A percentile compares a stretch with the other conserved stretches of the same genome.
Evolutionary conservation across 2,797 vertebrate species (phyloP).

Genomic region (Peromyscus attwateri): DNA sequence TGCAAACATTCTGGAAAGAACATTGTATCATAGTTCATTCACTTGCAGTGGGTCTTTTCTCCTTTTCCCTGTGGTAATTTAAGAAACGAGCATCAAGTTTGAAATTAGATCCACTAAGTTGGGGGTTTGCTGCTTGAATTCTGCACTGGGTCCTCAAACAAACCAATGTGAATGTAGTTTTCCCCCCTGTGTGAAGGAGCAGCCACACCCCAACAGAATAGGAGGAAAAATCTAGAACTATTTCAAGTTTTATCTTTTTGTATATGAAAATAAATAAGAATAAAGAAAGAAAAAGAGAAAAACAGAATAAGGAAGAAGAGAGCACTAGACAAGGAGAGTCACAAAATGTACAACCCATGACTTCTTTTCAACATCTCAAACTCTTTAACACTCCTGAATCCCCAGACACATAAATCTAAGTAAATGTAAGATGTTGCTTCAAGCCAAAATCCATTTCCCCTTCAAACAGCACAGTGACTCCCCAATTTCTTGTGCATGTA

Average conservation of each 20-base stretch:
- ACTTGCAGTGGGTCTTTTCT: slow-evolving; percentile 94
- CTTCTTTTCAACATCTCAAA: background rate
- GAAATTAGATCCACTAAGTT: slow-evolving; percentile 92
- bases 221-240: slow-evolving; percentile 91
- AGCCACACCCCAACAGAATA: slow-evolving; percentile 90
- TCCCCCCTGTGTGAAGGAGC: slow-evolving; percentile 89
- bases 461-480: background rate
- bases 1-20: slow-evolving; percentile 90
- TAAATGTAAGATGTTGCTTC: background rate
- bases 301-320: background rate
- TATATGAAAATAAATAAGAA: slow-evolving; percentile 94
- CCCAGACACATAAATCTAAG: background rate
- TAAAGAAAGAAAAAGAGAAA: slow-evolving; percentile 52
- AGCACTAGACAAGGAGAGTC: background rate
- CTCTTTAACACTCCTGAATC: background rate
- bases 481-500: background rate
- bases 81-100: slow-evolving; percentile 93
- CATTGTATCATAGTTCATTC: slow-evolving; percentile 94
- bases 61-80: slow-evolving; percentile 95
- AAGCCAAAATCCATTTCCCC: background rate
- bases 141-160: slow-evolving; percentile 92
- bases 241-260: slow-evolving; percentile 97
- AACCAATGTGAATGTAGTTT: slow-evolving; percentile 96
- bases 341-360: background rate
- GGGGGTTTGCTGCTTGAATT: slow-evolving; percentile 91